Evolutionary conservation across 2,888 invertebrate genomes (phyloP), one percentile per base, ranked within the genome.

Genomic region (Gisinianus flammeolus): DNA sequence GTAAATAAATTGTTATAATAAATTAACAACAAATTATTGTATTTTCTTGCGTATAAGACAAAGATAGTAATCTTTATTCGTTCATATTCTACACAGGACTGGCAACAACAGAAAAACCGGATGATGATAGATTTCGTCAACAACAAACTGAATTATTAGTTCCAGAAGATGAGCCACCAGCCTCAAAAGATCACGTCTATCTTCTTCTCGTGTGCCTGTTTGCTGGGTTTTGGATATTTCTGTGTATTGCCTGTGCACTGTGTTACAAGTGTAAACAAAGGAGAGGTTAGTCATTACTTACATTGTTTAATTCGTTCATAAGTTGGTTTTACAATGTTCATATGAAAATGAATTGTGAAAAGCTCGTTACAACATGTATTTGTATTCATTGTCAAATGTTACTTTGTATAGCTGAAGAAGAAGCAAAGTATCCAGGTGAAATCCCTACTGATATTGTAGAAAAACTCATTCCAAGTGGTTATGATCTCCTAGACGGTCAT

Each of bases 161-260:
- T 54, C 76, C 78, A 64, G 82, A 81, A 0, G 82, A 83, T 28
- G 83, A 84, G 67, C 82, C 82, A 30, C 78, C 81, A 52, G 81
- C 85, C 0, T 79, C 85, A n/a, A 84, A 84, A 80, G 85, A 85
- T 22, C 85, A 86, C 77, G 83, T 91, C 82, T 91, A 91, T 83
- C 88, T 91, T 1, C 88, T 91, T 62, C 88, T 91, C 52, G 91
- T 90, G 0, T 89, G 89, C 33, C 89, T 88, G 24, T 87, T 91
- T 28, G 89, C 89, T 19, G 89, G 89, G 3, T 86, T 85, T 44
- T 81, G 89, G 56, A 86, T 89, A 10, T 85, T 90, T 12, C 83
- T 90, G 22, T 84, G 82, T 54, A 22, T 83, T 66, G 81, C 81
- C 2, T 85, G 85, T 79, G 83, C 81, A 19, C 24, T 84, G 26